phyloP scores from a whole-genome alignment of 2,113 vertebrate species.

The Antigone vipio region DNA sequence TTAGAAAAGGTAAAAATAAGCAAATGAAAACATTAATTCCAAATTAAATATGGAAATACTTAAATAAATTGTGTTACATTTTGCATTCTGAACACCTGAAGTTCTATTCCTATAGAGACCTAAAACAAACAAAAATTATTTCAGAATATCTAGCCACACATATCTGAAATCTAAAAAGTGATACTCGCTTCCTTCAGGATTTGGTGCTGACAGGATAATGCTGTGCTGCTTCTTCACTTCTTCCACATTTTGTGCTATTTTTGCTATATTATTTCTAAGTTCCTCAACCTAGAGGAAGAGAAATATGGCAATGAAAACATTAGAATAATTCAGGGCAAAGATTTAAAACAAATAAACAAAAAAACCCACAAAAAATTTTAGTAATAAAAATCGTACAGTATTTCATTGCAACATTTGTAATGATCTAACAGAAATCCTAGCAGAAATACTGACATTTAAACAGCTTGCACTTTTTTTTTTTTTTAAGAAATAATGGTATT shows the following conservation, averaged over 20 bases:
- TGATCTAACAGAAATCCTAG: not conserved
- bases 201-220: slow-evolving; percentile 91
- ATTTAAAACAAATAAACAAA: too few species aligned
- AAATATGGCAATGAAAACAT: not conserved
- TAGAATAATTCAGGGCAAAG: not conserved
- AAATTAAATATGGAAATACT: not conserved
- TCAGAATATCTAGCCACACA: not conserved
- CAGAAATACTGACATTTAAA: not conserved
- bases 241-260: slow-evolving; percentile 84
- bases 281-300: slow-evolving; percentile 85
- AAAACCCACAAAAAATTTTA: not conserved
- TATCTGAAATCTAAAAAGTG: not conserved
- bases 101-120: not conserved
- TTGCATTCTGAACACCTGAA: not conserved
- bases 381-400: not conserved
- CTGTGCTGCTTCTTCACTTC: slow-evolving; percentile 94
- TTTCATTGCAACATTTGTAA: not conserved
- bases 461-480: not conserved
- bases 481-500: accelerated
- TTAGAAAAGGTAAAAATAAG: not conserved
- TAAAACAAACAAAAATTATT: not conserved
- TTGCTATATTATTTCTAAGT: slow-evolving; percentile 81
- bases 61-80: not conserved
- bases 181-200: slow-evolving; percentile 89
- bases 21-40: not conserved